phyloP scores from a whole-genome alignment of 2,888 invertebrate genomes.

The Rotaria magnacalcarata region DNA sequence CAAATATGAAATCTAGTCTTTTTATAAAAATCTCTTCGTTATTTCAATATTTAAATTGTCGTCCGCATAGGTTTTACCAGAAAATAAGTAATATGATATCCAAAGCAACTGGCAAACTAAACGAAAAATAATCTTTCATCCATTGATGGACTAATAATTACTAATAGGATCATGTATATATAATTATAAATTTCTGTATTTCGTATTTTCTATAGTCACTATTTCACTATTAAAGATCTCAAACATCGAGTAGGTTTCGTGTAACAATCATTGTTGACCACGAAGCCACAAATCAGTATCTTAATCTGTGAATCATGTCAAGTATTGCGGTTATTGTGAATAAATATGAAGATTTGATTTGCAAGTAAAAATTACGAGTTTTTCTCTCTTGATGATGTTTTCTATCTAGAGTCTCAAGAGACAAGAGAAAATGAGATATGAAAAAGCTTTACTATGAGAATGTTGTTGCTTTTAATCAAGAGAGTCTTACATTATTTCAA shows the following conservation, averaged over 20 bases:
- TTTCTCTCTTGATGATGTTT: background rate
- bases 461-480: background rate
- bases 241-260: background rate
- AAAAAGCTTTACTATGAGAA: background rate
- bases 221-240: too few relatives aligned
- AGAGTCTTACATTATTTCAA: background rate
- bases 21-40: background rate
- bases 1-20: background rate
- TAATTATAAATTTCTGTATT: too few relatives aligned
- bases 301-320: background rate
- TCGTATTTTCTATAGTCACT: too few relatives aligned
- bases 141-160: too few relatives aligned
- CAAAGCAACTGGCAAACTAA: too few relatives aligned
- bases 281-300: background rate
- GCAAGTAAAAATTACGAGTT: background rate
- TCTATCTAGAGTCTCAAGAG: background rate
- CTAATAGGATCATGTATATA: too few relatives aligned
- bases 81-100: too few relatives aligned
- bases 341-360: background rate
- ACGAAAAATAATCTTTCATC: too few relatives aligned
- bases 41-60: background rate
- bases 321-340: background rate
- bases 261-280: too few relatives aligned
- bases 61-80: background rate
- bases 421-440: background rate